These are phyloP conservation scores for Bactericera cockerelli DNA, from an alignment of 1,140 invertebrate species.

Conservation along the genomic window DNA sequence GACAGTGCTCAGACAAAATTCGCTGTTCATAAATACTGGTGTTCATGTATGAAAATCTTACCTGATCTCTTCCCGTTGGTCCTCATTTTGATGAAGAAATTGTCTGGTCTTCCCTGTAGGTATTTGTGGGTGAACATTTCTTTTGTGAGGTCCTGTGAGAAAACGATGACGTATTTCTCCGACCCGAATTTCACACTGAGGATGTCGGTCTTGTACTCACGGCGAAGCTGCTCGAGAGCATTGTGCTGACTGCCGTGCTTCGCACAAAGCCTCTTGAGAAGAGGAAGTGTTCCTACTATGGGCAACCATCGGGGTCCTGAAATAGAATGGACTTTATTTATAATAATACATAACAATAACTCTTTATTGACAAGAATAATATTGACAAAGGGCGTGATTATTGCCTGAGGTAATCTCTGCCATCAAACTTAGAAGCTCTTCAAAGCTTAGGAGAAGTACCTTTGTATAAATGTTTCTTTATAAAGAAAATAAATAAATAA, in stretches of 20 bases:
- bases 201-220: constrained; percentile 42
- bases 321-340: constrained; percentile 12
- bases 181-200: constrained; percentile 47
- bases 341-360: too few relatives aligned
- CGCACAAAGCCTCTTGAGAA: constrained; percentile 36
- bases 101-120: constrained; percentile 54
- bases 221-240: constrained; percentile 38
- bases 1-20: too few relatives aligned
- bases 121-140: constrained; percentile 44
- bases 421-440: too few relatives aligned
- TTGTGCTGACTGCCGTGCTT: constrained; percentile 42
- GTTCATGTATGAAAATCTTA: too few relatives aligned
- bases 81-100: constrained; percentile 48
- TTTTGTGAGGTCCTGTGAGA: constrained; percentile 37
- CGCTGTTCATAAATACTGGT: too few relatives aligned
- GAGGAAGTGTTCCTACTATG: constrained; percentile 42
- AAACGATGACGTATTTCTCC: constrained; percentile 42
- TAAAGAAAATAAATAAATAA: too few relatives aligned
- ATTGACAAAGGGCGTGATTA: too few relatives aligned
- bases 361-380: too few relatives aligned
- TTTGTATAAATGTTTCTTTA: too few relatives aligned
- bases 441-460: too few relatives aligned
- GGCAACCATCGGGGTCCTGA: constrained; percentile 52
- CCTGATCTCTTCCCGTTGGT: constrained; percentile 49
- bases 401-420: too few relatives aligned